Conservation (phyloP, 2,797 vertebrate genomes). For the Lagorchestes hirsutus region DNA sequence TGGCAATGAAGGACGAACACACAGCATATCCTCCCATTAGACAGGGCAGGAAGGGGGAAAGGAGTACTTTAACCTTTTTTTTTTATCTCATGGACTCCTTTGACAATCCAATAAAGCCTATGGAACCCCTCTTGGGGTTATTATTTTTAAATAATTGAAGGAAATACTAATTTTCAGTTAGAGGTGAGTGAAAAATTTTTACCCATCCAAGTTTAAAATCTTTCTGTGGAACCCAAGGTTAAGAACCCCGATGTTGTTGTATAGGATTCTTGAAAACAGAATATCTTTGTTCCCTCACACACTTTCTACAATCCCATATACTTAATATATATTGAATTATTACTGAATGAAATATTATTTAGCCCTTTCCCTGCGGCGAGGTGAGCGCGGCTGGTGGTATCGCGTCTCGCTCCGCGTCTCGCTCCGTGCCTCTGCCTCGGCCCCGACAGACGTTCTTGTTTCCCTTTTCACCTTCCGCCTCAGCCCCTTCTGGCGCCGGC, state of each 20-base stretch:
- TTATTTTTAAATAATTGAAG: background rate
- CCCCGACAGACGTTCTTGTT: too few relatives aligned
- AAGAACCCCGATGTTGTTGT: background rate
- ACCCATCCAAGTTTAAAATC: background rate
- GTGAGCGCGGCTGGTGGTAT: too few relatives aligned
- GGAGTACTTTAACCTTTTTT: background rate
- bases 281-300: background rate
- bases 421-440: too few relatives aligned
- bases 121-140: background rate
- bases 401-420: too few relatives aligned
- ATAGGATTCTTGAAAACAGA: background rate
- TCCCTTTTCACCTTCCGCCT: too few relatives aligned
- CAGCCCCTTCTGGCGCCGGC: too few relatives aligned
- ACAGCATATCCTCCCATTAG: background rate
- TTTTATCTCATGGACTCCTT: background rate
- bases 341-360: conserved; percentile 4
- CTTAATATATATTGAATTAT: background rate
- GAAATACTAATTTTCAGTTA: background rate
- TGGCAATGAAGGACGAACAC: too few relatives aligned
- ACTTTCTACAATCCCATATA: background rate
- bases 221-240: background rate
- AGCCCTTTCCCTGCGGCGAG: too few relatives aligned
- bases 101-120: background rate
- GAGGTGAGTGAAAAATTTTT: background rate
- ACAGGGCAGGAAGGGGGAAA: too few relatives aligned